phyloP scores from a whole-genome alignment of 64 coral and sea anemone genomes.

The Porites australiensis region DNA sequence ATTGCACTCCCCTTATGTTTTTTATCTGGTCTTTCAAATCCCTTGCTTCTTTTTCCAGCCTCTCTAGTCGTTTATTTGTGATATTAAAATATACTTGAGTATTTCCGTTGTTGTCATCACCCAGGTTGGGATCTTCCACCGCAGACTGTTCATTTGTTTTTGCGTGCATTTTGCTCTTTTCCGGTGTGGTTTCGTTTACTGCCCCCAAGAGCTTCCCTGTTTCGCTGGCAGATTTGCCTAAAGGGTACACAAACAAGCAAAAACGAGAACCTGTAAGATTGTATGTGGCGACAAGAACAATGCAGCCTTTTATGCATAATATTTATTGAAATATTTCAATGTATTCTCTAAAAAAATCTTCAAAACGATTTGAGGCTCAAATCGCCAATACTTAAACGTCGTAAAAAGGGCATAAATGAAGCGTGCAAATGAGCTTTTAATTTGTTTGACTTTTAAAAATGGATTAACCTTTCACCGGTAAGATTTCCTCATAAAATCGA shows the following conservation, averaged over 20 bases:
- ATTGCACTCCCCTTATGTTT: not conserved
- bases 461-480: too few species aligned
- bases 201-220: not conserved
- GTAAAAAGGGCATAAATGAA: too few species aligned
- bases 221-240: conserved; percentile 20
- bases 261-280: too few species aligned
- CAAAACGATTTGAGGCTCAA: too few species aligned
- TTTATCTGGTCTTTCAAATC: not conserved
- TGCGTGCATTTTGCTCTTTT: not conserved
- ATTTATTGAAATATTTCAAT: too few species aligned
- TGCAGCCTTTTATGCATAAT: too few species aligned
- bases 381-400: too few species aligned
- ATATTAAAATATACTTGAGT: not conserved
- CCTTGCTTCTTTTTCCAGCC: conserved; percentile 2
- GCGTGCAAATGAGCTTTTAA: too few species aligned
- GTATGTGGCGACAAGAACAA: too few species aligned
- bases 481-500: too few species aligned
- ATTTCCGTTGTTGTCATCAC: conserved; percentile 19
- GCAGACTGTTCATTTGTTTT: not conserved
- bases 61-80: not conserved
- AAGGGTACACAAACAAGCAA: not conserved
- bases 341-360: too few species aligned
- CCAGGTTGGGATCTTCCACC: not conserved
- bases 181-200: conserved; percentile 11
- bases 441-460: too few species aligned